Base-by-base conservation (phyloP, 2,797 vertebrate genomes). In the Alfaro cultratus region DNA sequence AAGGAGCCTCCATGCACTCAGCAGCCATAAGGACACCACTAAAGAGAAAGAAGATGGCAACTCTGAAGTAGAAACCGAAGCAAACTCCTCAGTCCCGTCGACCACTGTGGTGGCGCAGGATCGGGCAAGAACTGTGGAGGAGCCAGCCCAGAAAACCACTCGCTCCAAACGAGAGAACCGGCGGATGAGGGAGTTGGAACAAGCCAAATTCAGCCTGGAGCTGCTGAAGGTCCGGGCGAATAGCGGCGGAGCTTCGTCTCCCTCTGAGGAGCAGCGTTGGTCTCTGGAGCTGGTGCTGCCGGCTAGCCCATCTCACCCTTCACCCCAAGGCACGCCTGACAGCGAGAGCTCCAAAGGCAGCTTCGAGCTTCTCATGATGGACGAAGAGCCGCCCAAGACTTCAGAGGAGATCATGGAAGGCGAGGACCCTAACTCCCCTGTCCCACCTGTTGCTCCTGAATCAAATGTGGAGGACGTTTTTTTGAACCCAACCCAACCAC, bases 161-260 rank as follows among this genome's bases (percentile, higher is more conserved):
- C 96, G 99, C 47, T 96, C 98, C 81, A 99, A 99, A 91, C 96
- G 99, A 76, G 98, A 99, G 93, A 99, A 96, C 86, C 95, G 98
- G 73, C 95, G 98, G 81, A 98, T 98, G 97, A 95, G 99, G 83
- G 99, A 99, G 82, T 85, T 99, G 86, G 98, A 99, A 36, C 99
- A 99, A 89, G 99, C 98, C 0, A 97, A 97, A 82, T 99, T 99
- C 92, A 99, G 98, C 89, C 94, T 99, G 93, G 97, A 99, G 90
- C 93, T 99, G 77, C 96, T 99, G 0, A 99, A 99, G 90, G 98
- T 99, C 2, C 96, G 99, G 9, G 97, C 97, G 31, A 97, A 95
- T 0, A 93, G 97, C 0, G 95, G 96, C 0, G 87, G 92, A 53
- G 78, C 91, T 4, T 90, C 94, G 0, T 98, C 98, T 0, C 97